These are phyloP conservation scores for Anthrax anthrax DNA, from an alignment of 2,888 invertebrate genomes.

Conservation along the genomic window DNA sequence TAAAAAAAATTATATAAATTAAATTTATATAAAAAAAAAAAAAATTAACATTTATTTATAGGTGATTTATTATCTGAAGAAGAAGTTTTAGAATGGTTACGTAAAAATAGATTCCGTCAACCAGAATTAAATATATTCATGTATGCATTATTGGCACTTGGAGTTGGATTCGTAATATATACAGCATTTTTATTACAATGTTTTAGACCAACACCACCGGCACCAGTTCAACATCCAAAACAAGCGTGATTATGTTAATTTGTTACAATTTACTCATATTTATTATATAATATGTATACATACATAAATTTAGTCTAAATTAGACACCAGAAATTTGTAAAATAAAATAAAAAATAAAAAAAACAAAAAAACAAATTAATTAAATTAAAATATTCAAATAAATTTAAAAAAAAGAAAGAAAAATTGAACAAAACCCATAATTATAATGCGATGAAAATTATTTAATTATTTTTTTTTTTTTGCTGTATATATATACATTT, in stretches of 20 bases:
- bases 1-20: neutral
- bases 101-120: conserved; percentile 84
- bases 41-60: no score
- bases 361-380: neutral
- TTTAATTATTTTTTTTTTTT: no score
- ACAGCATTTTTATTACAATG: conserved; percentile 83
- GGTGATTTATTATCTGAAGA: conserved; percentile 71
- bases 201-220: conserved; percentile 58
- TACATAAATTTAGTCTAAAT: neutral
- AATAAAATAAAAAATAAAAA: neutral
- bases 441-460: no score
- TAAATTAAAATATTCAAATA: neutral
- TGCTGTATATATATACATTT: no score
- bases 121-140: conserved; percentile 88
- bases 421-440: no score
- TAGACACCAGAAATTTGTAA: neutral
- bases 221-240: conserved; percentile 37
- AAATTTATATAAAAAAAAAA: conserved; percentile 6
- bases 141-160: conserved; percentile 79
- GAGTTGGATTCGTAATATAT: conserved; percentile 74
- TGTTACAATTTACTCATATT: no score
- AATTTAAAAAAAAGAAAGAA: neutral
- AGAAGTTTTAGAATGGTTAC: conserved; percentile 81
- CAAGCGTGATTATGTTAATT: conserved; percentile 33
- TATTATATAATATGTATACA: no score